These are phyloP conservation scores for Trachymyrmex septentrionalis DNA, from an alignment of 1,140 invertebrate species.

Conservation along the genomic window DNA sequence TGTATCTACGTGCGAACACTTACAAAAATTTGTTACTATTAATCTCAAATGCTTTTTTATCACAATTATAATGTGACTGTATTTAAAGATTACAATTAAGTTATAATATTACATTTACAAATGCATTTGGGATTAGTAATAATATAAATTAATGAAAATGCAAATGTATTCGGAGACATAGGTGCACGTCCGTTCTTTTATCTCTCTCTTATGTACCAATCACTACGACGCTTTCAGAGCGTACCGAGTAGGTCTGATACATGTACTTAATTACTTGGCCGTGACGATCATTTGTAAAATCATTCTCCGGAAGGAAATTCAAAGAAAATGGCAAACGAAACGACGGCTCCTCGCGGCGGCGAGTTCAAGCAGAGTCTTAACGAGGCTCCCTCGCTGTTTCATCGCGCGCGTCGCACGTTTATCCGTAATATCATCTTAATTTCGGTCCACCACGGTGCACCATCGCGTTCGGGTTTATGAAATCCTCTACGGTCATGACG, in stretches of 20 bases:
- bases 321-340: constrained; percentile 10
- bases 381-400: constrained; percentile 48
- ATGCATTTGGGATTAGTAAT: too few species aligned
- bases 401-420: constrained; percentile 75
- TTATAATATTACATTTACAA: too few species aligned
- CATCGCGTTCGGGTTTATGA: constrained; percentile 78
- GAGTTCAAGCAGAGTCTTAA: constrained; percentile 58
- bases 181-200: too few species aligned
- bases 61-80: too few species aligned
- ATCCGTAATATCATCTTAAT: constrained; percentile 85
- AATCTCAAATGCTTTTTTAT: too few species aligned
- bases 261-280: not conserved
- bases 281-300: not conserved
- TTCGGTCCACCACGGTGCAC: constrained; percentile 67
- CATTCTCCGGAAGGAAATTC: constrained; percentile 26
- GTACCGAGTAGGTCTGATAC: not conserved
- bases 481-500: constrained; percentile 77
- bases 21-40: too few species aligned
- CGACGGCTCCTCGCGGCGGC: constrained; percentile 28
- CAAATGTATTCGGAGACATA: too few species aligned
- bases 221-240: not conserved
- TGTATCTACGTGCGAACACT: too few species aligned
- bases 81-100: too few species aligned
- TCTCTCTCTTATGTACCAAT: not conserved
- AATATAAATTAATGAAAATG: too few species aligned